Evolutionary conservation across 2,888 invertebrate genomes (phyloP).

Genomic region (Synergus japonicus): DNA sequence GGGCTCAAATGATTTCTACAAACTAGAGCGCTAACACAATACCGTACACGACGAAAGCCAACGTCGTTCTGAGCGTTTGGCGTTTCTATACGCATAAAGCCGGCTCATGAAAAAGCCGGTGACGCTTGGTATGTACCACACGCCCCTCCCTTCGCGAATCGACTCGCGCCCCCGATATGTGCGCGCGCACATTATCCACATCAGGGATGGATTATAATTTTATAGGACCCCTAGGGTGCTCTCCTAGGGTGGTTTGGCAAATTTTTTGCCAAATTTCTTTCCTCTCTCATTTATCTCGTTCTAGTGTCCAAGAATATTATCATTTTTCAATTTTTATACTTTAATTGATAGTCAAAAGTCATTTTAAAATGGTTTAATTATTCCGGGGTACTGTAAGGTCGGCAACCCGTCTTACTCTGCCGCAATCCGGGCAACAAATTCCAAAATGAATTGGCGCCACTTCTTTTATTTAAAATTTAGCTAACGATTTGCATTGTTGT

Average conservation of each 20-base stretch:
- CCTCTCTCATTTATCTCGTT: no score
- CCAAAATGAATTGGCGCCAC: no score
- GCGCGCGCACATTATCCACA: conserved; percentile 34
- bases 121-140: conserved; percentile 64
- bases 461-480: no score
- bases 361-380: no score
- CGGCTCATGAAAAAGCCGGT: conserved; percentile 50
- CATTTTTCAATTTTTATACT: no score
- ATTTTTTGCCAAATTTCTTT: no score
- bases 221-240: background rate
- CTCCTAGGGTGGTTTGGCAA: background rate
- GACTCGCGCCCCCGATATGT: background rate
- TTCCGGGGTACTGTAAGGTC: no score
- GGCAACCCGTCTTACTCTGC: no score
- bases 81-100: conserved; percentile 49
- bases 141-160: conserved; percentile 53
- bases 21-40: conserved; percentile 45
- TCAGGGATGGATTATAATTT: background rate
- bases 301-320: no score
- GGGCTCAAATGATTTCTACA: conserved; percentile 36
- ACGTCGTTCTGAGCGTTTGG: conserved; percentile 60
- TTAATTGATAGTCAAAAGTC: no score
- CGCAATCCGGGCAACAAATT: no score
- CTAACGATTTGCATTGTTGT: no score
- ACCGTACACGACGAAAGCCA: conserved; percentile 66